Conservation (phyloP, 2,797 vertebrate species). For the Sorex maritimensis region DNA sequence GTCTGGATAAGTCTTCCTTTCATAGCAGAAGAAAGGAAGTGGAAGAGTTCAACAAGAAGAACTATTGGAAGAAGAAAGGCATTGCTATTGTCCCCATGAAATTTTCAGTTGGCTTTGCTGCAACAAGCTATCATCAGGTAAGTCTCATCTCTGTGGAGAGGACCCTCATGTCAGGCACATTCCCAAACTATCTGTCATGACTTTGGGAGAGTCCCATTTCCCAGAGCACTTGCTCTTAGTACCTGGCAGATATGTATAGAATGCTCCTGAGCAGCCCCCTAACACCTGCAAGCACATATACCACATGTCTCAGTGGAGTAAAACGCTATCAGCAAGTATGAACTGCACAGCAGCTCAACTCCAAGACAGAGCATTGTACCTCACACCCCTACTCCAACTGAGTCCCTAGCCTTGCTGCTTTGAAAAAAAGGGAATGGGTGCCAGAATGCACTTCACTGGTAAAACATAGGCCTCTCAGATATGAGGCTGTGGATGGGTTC, state of each 20-base stretch:
- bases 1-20: constrained; percentile 91
- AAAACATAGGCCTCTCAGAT: no score
- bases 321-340: background rate
- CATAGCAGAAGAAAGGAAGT: constrained; percentile 86
- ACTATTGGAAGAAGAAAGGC: constrained; percentile 95
- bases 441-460: no score
- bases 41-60: constrained; percentile 92
- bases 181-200: background rate
- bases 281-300: background rate
- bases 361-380: no score
- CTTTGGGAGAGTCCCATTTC: background rate
- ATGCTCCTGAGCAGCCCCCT: background rate
- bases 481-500: no score
- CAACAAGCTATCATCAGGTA: constrained; percentile 94
- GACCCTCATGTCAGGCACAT: background rate
- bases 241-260: background rate
- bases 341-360: background rate
- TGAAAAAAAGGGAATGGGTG: no score
- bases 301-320: background rate
- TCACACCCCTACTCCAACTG: no score
- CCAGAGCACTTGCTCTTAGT: background rate
- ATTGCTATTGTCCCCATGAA: constrained; percentile 94
- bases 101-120: constrained; percentile 92
- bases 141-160: background rate
- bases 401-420: no score